Evolutionary conservation across 2,888 invertebrate species (phyloP), one percentile per base, ranked within the genome.

Genomic region (Trachelus troglodyta): DNA sequence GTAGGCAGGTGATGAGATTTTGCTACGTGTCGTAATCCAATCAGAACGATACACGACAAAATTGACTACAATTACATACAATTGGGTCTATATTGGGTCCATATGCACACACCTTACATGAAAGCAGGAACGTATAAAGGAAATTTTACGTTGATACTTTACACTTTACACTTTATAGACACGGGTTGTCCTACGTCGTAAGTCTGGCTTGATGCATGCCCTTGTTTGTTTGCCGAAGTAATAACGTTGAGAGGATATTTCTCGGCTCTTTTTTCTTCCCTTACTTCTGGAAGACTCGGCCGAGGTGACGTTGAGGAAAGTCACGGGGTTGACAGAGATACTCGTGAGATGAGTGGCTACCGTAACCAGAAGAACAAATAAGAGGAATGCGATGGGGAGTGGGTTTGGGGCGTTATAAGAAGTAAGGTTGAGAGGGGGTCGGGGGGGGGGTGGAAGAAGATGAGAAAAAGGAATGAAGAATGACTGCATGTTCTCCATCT

Each of bases 151-250:
- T 75, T 79, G 74, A 71, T 76, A 40, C 56, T 56, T 84, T 79
- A 77, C 83, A 79, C 85, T 82, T 85, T 81, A 85, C 81, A 80
- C 82, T 85, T 85, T 85, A 85, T 82, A 85, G 83, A 86, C 78
- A 81, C 77, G 74, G 76, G 79, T 77, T 78, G 81, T 79, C 75
- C 77, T 80, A 76, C 80, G 84, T 84, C 77, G 80, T 77, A 56
- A 78, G 82, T 80, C 82, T 82, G 80, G 79, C 81, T 85, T 86
- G 83, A 85, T 85, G 85, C 85, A 83, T 81, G 79, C 75, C 77
- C 86, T 85, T 75, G 77, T 75, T 75, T 79, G 81, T 79, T 81
- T 77, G 69, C 77, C 77, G 69, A 79, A 81, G 81, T 81, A 81
- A 79, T 79, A 81, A 81, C 78, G 81, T 75, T 69, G 78, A 71